Percentiles rank a stretch among this genome's conserved stretches.
These are phyloP conservation scores for Apotomis betuletana DNA, from an alignment of 2,888 invertebrate genomes.

Conservation along the genomic window DNA sequence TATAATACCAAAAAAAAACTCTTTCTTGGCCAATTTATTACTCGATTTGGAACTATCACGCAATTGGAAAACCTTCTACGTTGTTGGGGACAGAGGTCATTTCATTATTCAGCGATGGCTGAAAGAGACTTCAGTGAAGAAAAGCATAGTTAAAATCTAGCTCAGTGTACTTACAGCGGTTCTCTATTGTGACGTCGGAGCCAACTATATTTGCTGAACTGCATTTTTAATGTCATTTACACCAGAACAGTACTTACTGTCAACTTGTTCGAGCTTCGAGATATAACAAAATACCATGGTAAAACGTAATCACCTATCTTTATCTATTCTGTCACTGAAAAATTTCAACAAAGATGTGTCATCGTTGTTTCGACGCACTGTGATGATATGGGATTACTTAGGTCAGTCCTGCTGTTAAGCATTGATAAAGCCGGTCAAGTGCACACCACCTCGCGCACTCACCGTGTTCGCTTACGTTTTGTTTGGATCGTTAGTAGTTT, in stretches of 20 bases:
- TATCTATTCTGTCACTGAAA: not conserved
- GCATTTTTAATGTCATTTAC: not conserved
- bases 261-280: not conserved
- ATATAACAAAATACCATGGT: not conserved
- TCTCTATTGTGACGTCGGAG: not conserved
- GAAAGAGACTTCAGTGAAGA: slow-evolving; percentile 8
- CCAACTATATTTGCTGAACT: not conserved
- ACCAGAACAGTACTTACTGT: not conserved
- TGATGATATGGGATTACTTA: too few relatives aligned
- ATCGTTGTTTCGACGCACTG: too few relatives aligned
- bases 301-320: not conserved
- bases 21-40: too few relatives aligned
- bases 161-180: not conserved
- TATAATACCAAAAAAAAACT: too few relatives aligned
- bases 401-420: too few relatives aligned
- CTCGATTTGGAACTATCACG: not conserved
- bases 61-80: not conserved
- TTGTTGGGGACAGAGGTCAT: not conserved
- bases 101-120: slow-evolving; percentile 12
- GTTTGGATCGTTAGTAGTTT: too few relatives aligned
- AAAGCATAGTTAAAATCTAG: slow-evolving; percentile 14
- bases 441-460: too few relatives aligned
- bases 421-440: too few relatives aligned
- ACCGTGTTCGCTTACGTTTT: too few relatives aligned
- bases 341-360: not conserved